Evolutionary conservation across 2,888 invertebrate species (phyloP).

Genomic region (Bugulina stolonifera): DNA sequence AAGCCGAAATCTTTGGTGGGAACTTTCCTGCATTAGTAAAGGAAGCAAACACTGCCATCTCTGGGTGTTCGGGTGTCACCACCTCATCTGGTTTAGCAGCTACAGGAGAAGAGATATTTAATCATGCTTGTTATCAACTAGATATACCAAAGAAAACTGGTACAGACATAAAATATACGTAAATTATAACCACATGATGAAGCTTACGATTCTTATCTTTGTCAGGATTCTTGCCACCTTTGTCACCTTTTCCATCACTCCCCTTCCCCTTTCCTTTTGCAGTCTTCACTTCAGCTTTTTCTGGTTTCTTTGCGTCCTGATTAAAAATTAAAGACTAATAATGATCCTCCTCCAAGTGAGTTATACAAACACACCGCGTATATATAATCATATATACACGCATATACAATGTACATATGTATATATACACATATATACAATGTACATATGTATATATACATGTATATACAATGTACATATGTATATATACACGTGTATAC

Average conservation of each 20-base stretch:
- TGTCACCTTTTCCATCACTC: conserved; percentile 34
- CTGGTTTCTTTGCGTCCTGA: conserved; percentile 37
- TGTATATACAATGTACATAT: too few relatives aligned
- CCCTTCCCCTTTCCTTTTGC: conserved; percentile 41
- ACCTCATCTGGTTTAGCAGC: conserved; percentile 36
- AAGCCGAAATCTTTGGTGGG: conserved; percentile 45
- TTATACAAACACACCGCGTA: too few relatives aligned
- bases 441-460: too few relatives aligned
- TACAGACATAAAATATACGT: too few relatives aligned
- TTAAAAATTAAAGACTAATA: not conserved
- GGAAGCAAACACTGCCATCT: conserved; percentile 50
- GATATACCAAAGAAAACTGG: too few relatives aligned
- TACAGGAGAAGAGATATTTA: not conserved
- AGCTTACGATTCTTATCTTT: conserved; percentile 39
- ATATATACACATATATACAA: too few relatives aligned
- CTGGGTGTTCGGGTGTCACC: conserved; percentile 46
- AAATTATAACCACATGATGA: too few relatives aligned
- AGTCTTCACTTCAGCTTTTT: conserved; percentile 36
- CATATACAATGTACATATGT: too few relatives aligned
- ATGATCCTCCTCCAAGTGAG: too few relatives aligned
- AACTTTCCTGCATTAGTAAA: conserved; percentile 47
- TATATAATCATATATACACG: too few relatives aligned
- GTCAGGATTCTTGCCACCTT: conserved; percentile 37
- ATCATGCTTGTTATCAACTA: too few relatives aligned
- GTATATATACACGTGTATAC: too few relatives aligned